These are phyloP conservation scores for Mythimna albipuncta DNA, from an alignment of 2,888 invertebrate genomes.

Conservation along the genomic window DNA sequence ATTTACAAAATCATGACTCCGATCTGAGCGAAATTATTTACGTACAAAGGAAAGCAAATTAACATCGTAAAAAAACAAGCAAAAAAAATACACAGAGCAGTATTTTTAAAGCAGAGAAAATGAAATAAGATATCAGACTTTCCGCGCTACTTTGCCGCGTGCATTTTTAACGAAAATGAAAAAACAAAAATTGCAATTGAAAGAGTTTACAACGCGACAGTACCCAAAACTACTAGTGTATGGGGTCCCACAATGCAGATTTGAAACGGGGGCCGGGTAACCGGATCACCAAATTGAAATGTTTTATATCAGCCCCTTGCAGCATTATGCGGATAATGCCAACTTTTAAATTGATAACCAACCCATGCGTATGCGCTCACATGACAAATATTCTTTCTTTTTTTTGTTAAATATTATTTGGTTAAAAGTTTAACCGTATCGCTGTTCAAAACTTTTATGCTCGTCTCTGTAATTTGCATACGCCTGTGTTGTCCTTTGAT, in stretches of 20 bases:
- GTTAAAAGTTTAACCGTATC: constrained; percentile 88
- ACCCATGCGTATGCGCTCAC: constrained; percentile 81
- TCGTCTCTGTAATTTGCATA: constrained; percentile 79
- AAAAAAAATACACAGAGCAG: constrained; percentile 20
- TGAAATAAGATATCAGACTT: constrained; percentile 53
- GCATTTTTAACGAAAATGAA: constrained; percentile 50
- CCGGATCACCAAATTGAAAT: constrained; percentile 91
- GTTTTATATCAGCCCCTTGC: constrained; percentile 87
- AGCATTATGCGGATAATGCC: constrained; percentile 85
- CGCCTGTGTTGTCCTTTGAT: constrained; percentile 67
- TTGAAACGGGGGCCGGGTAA: constrained; percentile 85
- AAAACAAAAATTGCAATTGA: constrained; percentile 29
- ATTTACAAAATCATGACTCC: constrained; percentile 44
- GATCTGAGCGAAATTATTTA: constrained; percentile 43
- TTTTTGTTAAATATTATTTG: constrained; percentile 82
- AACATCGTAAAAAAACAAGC: constrained; percentile 42
- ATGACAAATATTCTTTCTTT: constrained; percentile 78
- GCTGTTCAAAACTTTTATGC: constrained; percentile 76
- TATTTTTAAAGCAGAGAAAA: constrained; percentile 53
- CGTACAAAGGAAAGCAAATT: constrained; percentile 47
- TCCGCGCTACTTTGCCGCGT: constrained; percentile 39
- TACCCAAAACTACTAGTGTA: constrained; percentile 86
- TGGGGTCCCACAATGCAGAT: constrained; percentile 89
- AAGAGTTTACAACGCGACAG: constrained; percentile 67
- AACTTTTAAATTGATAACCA: constrained; percentile 90